Base-by-base conservation (phyloP, 2,888 invertebrate species). In the Apamea sordens region DNA sequence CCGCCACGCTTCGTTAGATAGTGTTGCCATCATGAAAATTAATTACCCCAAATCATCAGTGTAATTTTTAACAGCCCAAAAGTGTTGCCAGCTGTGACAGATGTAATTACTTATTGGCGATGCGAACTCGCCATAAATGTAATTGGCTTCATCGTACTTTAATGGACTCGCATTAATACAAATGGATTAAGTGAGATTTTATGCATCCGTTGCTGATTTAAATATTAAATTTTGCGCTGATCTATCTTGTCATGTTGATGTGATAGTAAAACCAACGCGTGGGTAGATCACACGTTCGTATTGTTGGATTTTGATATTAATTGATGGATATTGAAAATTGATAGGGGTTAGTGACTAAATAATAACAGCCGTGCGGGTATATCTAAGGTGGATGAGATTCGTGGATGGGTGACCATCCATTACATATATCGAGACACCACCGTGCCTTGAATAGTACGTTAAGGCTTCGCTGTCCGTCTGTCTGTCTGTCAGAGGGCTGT, bases 91-190 rank as follows among this genome's bases (percentile, higher is more conserved):
- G 86, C 86, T 90, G 87, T 87, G 91, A 88, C 89, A 88, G 87
- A 82, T 83, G 85, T 89, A 90, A 90, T 91, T 91, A 91, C 86
- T 88, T 91, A 89, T 88, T 82, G 89, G 83, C 89, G 81, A 89
- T 89, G 78, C 86, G 84, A 77, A 83, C 79, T 80, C 79, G 77
- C 85, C 80, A 84, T 90, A 90, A 89, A 87, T 88, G 84, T 89
- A 89, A 89, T 91, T 88, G 88, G 85, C 76, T 86, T 79, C 85
- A 86, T 90, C 82, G 78, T 87, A 87, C 80, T 90, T 89, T 89
- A 90, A 89, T 90, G 86, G 85, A 88, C 84, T 80, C 81, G 65
- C 78, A 87, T 89, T 87, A 89, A 89, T 86, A 87, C 77, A 86
- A 88, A 87, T 85, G 86, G 82, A 87, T 88, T 86, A 86, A 83